phyloP scores from a whole-genome alignment of 1,140 invertebrate genomes.

The Drosophila carrolli region DNA sequence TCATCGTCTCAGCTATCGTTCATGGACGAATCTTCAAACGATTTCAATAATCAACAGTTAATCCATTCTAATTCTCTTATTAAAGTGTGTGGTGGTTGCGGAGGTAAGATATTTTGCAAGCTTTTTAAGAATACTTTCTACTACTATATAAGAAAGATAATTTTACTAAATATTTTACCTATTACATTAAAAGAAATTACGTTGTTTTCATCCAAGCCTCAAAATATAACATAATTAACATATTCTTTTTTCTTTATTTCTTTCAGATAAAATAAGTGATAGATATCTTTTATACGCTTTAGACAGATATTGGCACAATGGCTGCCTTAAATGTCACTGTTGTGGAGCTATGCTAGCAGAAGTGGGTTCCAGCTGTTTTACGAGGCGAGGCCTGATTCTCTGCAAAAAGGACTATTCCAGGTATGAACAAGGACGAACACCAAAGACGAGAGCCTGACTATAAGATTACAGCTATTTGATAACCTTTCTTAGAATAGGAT shows the following conservation, averaged over 20 bases:
- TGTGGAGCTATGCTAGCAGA: constrained; percentile 94
- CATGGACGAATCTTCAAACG: constrained; percentile 83
- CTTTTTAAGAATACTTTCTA: too few species aligned
- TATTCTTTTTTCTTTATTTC: constrained; percentile 21
- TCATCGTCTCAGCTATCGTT: constrained; percentile 80
- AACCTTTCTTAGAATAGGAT: background rate
- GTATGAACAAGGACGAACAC: constrained; percentile 85
- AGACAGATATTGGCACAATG: constrained; percentile 97
- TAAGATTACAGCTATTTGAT: background rate
- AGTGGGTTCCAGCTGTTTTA: constrained; percentile 95
- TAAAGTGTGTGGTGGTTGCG: constrained; percentile 88
- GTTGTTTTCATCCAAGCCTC: background rate
- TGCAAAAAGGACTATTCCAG: constrained; percentile 97
- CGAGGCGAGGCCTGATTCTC: constrained; percentile 95
- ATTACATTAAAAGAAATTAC: too few species aligned
- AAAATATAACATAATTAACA: background rate
- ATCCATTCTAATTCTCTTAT: constrained; percentile 87
- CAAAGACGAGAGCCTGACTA: background rate
- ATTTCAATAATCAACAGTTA: constrained; percentile 84
- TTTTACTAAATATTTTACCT: too few species aligned
- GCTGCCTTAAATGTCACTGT: constrained; percentile 95
- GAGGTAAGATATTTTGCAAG: constrained; percentile 66
- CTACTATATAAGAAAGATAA: too few species aligned
- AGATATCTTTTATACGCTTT: constrained; percentile 94
- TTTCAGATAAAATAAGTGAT: constrained; percentile 92